Base-by-base conservation (phyloP, 2,113 vertebrate genomes). In the Cryptotis parvus region DNA sequence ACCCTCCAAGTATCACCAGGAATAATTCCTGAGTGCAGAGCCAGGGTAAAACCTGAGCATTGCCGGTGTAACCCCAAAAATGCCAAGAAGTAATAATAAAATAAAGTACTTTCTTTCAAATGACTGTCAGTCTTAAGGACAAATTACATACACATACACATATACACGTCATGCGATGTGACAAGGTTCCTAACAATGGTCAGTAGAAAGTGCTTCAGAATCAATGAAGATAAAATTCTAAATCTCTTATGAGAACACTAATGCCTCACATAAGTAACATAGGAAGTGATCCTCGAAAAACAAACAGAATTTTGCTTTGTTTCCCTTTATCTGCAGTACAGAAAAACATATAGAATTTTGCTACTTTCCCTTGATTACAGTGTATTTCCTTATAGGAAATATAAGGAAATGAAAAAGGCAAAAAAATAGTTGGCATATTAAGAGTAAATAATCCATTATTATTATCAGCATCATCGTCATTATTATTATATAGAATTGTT, bases 151-250 rank as follows among this genome's bases (percentile, higher is more conserved):
- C 11, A 69, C 61, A 35, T 7, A 37, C 16, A 69, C 26, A 91
- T 5, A 70, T n/a, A 69, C 31, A 69, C 66, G 33, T 6, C 70
- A 80, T 18, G 3, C n/a, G 68, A 63, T 29, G 41, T 43, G 15
- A 75, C 70, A 68, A 79, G 78, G 10, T 63, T 88, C 79, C 77
- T 49, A 85, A 89, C 9, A 89, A 27, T 80, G 61, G 29, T 61
- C 52, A 74, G 77, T 81, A 86, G 3, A 87, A 81, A 92, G 31
- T 33, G 1, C 8, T 90, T 77, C 65, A 77, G 79, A 9, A 69
- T 20, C 52, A 39, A 15, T 27, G 10, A 87, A 7, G 61, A n/a
- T 4, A 2, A 7, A 72, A 76, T 20, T 15, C n/a, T 77, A 39
- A 70, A n/a, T 79, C 10, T 89, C 39, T 63, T 72, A 76, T 4